These are phyloP conservation scores for Castor canadensis DNA, from an alignment of 2,113 vertebrate genomes.

Conservation along the genomic window DNA sequence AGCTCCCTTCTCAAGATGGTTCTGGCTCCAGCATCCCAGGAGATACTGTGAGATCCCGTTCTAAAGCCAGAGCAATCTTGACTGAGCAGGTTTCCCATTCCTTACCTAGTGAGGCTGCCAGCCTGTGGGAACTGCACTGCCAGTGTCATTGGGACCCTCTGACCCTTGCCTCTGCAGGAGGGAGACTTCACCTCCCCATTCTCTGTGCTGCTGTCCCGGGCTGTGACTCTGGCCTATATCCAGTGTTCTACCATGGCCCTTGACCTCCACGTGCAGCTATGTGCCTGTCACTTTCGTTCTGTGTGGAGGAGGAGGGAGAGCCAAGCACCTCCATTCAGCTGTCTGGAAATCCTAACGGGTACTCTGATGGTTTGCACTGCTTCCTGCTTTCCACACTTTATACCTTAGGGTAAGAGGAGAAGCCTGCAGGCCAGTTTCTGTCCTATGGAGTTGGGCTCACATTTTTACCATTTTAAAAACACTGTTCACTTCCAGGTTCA, in stretches of 20 bases:
- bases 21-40: not conserved
- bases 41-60: not conserved
- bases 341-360: not conserved
- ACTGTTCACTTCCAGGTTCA: not conserved
- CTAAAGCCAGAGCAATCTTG: not conserved
- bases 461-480: not conserved
- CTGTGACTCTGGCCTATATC: too few relatives aligned
- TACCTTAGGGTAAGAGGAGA: not conserved
- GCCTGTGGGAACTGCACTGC: not conserved
- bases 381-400: not conserved
- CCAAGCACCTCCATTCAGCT: too few relatives aligned
- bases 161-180: too few relatives aligned
- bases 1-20: not conserved
- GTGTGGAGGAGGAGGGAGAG: not conserved
- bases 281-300: not conserved
- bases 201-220: too few relatives aligned
- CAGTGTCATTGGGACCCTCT: too few relatives aligned
- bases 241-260: too few relatives aligned
- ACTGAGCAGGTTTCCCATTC: too few relatives aligned
- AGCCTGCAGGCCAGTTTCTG: not conserved
- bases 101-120: too few relatives aligned
- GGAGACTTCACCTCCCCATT: too few relatives aligned
- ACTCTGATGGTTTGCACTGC: not conserved
- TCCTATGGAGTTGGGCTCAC: not conserved
- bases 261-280: too few relatives aligned